A percentile compares a stretch with the other conserved stretches of the same genome.
These are phyloP conservation scores for Sylvietta virens DNA, from an alignment of 2,113 vertebrate species.

Conservation along the genomic window DNA sequence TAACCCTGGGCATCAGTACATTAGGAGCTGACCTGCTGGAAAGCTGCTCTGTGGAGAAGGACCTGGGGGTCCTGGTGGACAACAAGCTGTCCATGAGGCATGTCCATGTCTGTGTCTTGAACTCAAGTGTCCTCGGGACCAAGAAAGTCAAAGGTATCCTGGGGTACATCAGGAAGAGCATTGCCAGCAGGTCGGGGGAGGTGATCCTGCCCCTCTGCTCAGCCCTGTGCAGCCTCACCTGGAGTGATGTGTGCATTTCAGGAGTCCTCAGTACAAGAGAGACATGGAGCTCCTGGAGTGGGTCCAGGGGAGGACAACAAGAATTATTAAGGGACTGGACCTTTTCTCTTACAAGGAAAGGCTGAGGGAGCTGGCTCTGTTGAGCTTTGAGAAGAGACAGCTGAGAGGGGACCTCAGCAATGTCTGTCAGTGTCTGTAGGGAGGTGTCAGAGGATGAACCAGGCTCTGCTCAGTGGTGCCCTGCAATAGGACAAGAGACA, in stretches of 20 bases:
- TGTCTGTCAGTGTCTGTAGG: rapidly evolving
- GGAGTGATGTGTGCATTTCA: too few relatives aligned
- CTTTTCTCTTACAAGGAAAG: not conserved
- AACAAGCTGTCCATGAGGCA: not conserved
- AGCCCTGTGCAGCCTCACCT: not conserved
- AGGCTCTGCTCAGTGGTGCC: not conserved
- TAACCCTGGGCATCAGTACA: not conserved
- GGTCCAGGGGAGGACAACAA: not conserved
- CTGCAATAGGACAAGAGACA: not conserved
- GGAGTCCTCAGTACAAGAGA: not conserved
- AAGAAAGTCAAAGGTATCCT: not conserved
- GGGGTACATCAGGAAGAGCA: not conserved
- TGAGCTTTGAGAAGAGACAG: rapidly evolving
- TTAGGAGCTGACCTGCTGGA: not conserved
- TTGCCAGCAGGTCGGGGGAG: not conserved
- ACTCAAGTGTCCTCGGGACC: not conserved
- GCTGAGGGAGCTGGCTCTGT: not conserved
- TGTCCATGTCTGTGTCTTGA: too few relatives aligned
- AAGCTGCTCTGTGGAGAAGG: not conserved
- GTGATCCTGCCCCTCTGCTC: not conserved
- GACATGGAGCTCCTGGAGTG: not conserved
- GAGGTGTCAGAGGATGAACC: not conserved
- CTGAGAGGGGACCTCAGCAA: not conserved
- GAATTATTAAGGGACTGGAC: not conserved
- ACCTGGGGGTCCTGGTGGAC: not conserved